phyloP scores from a whole-genome alignment of 2,888 invertebrate genomes.

The Crossocerus cetratus region DNA sequence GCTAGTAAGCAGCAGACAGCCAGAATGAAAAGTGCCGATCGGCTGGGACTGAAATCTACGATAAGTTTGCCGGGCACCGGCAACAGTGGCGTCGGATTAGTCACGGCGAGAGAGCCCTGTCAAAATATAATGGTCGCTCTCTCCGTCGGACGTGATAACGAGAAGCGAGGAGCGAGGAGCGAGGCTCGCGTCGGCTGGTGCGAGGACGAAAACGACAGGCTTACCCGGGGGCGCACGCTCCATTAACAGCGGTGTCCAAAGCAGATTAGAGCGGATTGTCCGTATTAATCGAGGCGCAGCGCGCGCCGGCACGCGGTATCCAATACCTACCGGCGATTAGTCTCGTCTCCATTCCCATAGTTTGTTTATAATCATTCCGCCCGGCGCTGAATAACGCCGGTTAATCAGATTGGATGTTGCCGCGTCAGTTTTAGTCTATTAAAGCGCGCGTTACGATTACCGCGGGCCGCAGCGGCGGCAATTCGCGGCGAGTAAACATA shows the following conservation, averaged over 20 bases:
- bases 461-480: too few relatives aligned
- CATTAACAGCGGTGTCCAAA: constrained; percentile 23
- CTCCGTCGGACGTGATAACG: neutral
- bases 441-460: too few relatives aligned
- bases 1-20: constrained; percentile 29
- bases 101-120: constrained; percentile 33
- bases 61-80: constrained; percentile 15
- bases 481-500: too few relatives aligned
- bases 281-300: constrained; percentile 15
- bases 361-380: too few relatives aligned
- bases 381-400: too few relatives aligned
- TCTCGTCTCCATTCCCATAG: too few relatives aligned
- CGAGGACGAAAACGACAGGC: too few relatives aligned
- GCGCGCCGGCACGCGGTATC: too few relatives aligned
- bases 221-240: neutral
- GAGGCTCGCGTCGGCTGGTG: too few relatives aligned
- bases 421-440: too few relatives aligned
- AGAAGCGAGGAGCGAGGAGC: neutral
- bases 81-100: constrained; percentile 25
- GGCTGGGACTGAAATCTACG: constrained; percentile 24
- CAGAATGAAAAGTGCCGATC: constrained; percentile 4
- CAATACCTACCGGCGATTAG: too few relatives aligned
- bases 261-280: constrained; percentile 29
- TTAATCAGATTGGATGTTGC: too few relatives aligned
- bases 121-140: constrained; percentile 25